Evolutionary conservation across 2,888 invertebrate species (phyloP).

Genomic region (Sesia bembeciformis): DNA sequence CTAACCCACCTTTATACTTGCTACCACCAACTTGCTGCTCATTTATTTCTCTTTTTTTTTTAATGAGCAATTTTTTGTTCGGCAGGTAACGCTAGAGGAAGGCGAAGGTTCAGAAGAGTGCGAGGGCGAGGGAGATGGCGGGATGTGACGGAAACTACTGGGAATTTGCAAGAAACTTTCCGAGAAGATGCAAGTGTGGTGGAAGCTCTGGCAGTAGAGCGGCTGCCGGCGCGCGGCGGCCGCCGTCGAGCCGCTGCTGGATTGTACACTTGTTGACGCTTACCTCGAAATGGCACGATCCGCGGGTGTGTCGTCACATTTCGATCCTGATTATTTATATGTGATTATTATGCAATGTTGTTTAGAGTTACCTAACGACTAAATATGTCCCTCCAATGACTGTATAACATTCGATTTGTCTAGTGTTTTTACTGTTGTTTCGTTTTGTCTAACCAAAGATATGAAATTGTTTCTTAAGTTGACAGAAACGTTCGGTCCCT

Average conservation of each 20-base stretch:
- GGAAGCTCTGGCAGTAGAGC: conserved; percentile 83
- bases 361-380: conserved; percentile 69
- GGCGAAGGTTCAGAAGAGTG: conserved; percentile 81
- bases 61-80: background rate
- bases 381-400: conserved; percentile 72
- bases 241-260: conserved; percentile 10
- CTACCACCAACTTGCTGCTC: too few relatives aligned
- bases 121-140: conserved; percentile 74
- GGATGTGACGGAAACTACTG: conserved; percentile 95
- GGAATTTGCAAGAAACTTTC: conserved; percentile 92
- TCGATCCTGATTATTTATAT: conserved; percentile 64
- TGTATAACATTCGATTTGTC: conserved; percentile 60
- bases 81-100: conserved; percentile 89
- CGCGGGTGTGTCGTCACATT: conserved; percentile 54
- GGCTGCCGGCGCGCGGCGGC: background rate
- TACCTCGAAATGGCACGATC: conserved; percentile 64
- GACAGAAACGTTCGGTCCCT: conserved; percentile 55
- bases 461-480: conserved; percentile 53
- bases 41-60: too few relatives aligned
- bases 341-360: conserved; percentile 68
- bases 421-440: conserved; percentile 65
- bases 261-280: conserved; percentile 62
- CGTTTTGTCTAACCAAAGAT: conserved; percentile 71
- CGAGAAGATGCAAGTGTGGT: conserved; percentile 92
- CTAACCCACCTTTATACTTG: too few relatives aligned